Evolutionary conservation across 1,140 invertebrate species (phyloP), one percentile per base, ranked within the genome.

Genomic region (Dufourea novaeangliae): DNA sequence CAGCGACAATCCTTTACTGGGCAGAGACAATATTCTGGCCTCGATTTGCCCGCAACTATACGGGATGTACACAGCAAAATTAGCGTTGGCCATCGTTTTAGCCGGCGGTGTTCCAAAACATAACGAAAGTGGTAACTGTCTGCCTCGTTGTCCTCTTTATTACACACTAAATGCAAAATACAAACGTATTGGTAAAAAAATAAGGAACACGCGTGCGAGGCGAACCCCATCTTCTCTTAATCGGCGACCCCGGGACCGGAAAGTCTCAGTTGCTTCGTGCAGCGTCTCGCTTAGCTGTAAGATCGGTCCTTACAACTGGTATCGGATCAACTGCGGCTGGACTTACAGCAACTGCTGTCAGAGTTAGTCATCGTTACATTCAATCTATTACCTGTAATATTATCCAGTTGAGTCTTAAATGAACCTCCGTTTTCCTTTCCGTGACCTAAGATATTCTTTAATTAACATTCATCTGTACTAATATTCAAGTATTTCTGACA

Each of bases 171-270:
- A 61, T 63, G 5, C 67, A 70, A 70, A 50, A 69, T 81, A 41
- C 41, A 78, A 44, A 66, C 46, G 20, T 46, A 12, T 79, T 46
- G 34, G 3, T 61, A 63, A 72, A 27, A 22, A 73, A 78, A 73
- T 8, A 61, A 88, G 90, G 91, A 25, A 90, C 91, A 22, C 85
- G 90, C 81, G 92, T 95, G 2, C 88, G 97, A 80, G 97, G 96
- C 11, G 96, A 97, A 86, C 95, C 96, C 11, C 98, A 99, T 93
- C 92, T 98, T 82, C 91, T 99, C 64, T 89, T 99, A 12, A 96
- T 98, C 54, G 97, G 98, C 44, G 97, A 98, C 94, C 97, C 98
- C 80, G 97, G 97, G 81, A 96, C 95, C 22, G 97, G 96, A 22
- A 99, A 99, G 90, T 98, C 97, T 0, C 96, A 98, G 90, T 94